These are phyloP conservation scores for Escarpia spicata DNA, from an alignment of 2,888 invertebrate genomes.

Conservation along the genomic window DNA sequence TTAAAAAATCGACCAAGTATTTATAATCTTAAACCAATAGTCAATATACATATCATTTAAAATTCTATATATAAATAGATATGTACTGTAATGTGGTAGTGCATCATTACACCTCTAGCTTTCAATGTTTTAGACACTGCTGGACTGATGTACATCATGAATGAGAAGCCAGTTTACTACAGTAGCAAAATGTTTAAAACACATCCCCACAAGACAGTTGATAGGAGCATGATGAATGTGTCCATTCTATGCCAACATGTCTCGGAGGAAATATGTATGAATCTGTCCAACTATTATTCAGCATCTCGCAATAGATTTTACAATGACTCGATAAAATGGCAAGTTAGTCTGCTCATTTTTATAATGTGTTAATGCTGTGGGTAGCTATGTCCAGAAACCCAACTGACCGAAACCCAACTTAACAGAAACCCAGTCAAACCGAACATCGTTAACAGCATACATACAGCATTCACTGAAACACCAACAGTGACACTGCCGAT, in stretches of 20 bases:
- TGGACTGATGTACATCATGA: background rate
- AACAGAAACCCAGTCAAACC: background rate
- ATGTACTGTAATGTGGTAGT: background rate
- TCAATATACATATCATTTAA: background rate
- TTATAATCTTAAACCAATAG: background rate
- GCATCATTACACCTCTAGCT: conserved; percentile 10
- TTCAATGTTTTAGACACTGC: background rate
- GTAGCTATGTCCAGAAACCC: background rate
- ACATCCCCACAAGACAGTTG: background rate
- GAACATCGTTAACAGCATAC: conserved; percentile 3
- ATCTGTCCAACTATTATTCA: too few species aligned
- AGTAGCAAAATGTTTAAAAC: background rate
- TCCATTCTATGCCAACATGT: background rate
- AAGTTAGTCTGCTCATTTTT: background rate
- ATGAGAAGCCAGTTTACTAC: background rate
- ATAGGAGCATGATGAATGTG: background rate
- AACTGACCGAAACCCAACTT: background rate
- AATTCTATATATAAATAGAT: background rate
- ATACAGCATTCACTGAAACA: background rate
- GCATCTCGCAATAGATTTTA: background rate
- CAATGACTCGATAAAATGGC: background rate
- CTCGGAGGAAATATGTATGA: background rate
- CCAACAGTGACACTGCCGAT: background rate
- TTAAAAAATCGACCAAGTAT: background rate
- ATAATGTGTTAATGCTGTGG: background rate